Evolutionary conservation across 2,113 vertebrate species (phyloP).

Genomic region (Semnornis frantzii): DNA sequence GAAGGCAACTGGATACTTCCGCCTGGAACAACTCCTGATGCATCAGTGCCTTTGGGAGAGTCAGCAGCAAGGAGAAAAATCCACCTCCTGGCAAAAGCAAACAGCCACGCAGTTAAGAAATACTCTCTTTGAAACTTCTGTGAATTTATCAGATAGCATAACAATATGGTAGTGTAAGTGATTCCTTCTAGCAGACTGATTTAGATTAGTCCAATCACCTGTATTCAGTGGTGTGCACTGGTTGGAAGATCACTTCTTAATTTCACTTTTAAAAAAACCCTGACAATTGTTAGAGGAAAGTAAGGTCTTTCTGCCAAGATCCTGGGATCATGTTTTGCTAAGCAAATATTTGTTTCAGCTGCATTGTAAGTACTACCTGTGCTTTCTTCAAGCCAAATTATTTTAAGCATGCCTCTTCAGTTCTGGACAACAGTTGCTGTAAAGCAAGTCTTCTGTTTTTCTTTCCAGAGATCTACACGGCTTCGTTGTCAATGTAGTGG

Average conservation of each 20-base stretch:
- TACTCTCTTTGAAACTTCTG: neutral
- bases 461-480: neutral
- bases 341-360: slow-evolving; percentile 43
- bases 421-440: neutral
- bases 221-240: neutral
- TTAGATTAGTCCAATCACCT: neutral
- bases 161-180: neutral
- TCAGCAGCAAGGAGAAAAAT: slow-evolving; percentile 16
- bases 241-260: neutral
- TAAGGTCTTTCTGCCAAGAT: slow-evolving; percentile 32
- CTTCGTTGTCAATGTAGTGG: neutral
- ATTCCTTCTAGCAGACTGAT: neutral
- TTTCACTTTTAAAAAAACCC: neutral
- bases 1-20: slow-evolving; percentile 12
- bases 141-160: neutral
- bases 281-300: neutral
- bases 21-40: slow-evolving; percentile 28
- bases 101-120: neutral
- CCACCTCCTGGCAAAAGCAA: neutral
- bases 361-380: neutral
- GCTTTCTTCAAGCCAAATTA: neutral
- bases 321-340: neutral
- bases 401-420: neutral
- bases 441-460: neutral
- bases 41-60: neutral